These are phyloP conservation scores for Petrosia ficiformis DNA, from an alignment of 37 sponge, comb jelly and placozoan genomes.

Conservation along the genomic window DNA sequence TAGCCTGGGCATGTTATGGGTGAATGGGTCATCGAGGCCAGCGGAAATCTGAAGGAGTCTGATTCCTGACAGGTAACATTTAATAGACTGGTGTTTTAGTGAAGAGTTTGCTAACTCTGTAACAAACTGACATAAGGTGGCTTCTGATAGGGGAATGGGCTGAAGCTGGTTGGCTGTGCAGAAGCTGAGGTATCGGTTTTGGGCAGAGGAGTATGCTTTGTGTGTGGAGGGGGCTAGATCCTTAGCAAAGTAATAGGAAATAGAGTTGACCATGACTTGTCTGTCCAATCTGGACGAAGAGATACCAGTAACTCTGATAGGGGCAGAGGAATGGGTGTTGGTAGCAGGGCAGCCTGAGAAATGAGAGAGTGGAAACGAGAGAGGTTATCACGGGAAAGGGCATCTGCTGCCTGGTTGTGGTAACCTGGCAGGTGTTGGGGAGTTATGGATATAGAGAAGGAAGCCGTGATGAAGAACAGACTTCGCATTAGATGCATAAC, in stretches of 20 bases:
- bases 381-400: conserved; percentile 21
- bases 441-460: not conserved
- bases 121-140: conserved; percentile 36
- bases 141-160: conserved; percentile 49
- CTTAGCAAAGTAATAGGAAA: conserved; percentile 21
- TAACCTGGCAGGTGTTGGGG: conserved; percentile 13
- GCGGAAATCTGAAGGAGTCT: conserved; percentile 20
- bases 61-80: conserved; percentile 43
- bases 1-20: conserved; percentile 23
- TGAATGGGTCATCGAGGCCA: conserved; percentile 31
- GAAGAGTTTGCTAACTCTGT: conserved; percentile 25
- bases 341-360: not conserved
- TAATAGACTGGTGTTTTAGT: conserved; percentile 29
- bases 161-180: conserved; percentile 13
- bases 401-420: conserved; percentile 21
- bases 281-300: conserved; percentile 50
- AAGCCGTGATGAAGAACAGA: conserved; percentile 35
- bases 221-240: conserved; percentile 51
- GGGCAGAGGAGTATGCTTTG: conserved; percentile 24
- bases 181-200: conserved; percentile 20
- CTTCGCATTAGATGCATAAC: conserved; percentile 47
- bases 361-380: conserved; percentile 3
- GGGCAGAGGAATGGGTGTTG: not conserved
- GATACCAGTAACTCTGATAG: conserved; percentile 1
- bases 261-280: conserved; percentile 29